Conservation (phyloP, 1,140 invertebrate species). For the Lasioglossum albipes region DNA sequence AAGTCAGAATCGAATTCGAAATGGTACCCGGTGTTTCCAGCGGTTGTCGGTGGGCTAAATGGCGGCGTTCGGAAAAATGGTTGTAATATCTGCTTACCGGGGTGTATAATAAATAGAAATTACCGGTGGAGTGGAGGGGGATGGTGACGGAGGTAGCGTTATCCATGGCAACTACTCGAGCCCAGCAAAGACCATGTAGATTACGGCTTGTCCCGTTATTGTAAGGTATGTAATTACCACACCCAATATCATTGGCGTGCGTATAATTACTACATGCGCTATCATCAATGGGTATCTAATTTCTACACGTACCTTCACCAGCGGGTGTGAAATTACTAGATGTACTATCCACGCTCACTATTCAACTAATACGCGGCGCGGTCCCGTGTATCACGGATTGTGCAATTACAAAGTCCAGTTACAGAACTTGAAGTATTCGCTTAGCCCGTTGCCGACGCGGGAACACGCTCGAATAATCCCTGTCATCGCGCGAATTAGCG, state of each 20-base stretch:
- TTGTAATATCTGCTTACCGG: too few relatives aligned
- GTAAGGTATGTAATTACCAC: conserved; percentile 43
- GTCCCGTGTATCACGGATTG: not conserved
- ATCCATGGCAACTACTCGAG: conserved; percentile 6
- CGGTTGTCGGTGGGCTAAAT: too few relatives aligned
- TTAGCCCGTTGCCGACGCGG: too few relatives aligned
- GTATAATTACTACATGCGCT: conserved; percentile 46
- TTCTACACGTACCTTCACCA: conserved; percentile 31
- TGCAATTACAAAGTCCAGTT: not conserved
- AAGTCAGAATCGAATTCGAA: too few relatives aligned
- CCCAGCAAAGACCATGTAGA: conserved; percentile 14
- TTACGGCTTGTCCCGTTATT: conserved; percentile 29
- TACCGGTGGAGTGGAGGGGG: too few relatives aligned
- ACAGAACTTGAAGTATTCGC: not conserved
- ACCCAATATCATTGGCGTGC: conserved; percentile 27
- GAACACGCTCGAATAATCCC: not conserved
- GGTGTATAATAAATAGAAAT: too few relatives aligned
- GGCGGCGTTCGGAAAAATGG: too few relatives aligned
- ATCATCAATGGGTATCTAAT: conserved; percentile 47
- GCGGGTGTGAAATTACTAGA: conserved; percentile 42
- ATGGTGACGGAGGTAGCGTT: not conserved
- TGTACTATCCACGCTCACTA: not conserved
- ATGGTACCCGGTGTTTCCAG: too few relatives aligned
- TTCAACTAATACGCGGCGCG: conserved; percentile 4
- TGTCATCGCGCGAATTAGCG: not conserved